Evolutionary conservation across 2,113 vertebrate species (phyloP), one percentile per base, ranked within the genome.

Genomic region (Elephas maximus): DNA sequence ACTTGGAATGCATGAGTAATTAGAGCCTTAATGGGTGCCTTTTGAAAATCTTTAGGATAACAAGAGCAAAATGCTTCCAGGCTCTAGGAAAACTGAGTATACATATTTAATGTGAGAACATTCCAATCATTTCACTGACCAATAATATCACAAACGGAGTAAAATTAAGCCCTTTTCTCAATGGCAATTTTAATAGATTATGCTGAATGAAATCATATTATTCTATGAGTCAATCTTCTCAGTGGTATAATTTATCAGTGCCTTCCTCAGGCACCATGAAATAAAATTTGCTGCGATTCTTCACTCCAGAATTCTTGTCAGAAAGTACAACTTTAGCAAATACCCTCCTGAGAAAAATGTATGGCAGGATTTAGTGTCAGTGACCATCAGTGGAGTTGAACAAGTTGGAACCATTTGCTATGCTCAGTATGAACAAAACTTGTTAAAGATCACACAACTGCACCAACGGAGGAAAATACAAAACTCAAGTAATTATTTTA

Each of bases 1-100:
- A 95, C 89, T 82, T 30, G 95, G 96, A 98, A 96, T 11, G 85
- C 97, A 97, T 96, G 48, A 89, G 96, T 98, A 95, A 98, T 97
- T 96, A 96, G 94, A 91, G 9, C 86, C 87, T 96, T 90, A 97
- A 95, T 57, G 67, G 85, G 90, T 14, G 84, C 78, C 82, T 93
- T 93, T 90, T 89, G 94, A 96, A 94, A 69, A 91, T 69, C 79
- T 67, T 57, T 15, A 87, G 85, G 48, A 45, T 62, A 82, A 93
- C 69, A 84, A 78, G 85, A 95, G 73, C 77, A 87, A 94, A 96
- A 93, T n/a, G 78, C 51, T 96, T 86, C 45, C 45, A 77, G n/a
- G 65, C 28, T 94, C 48, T 37, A 86, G 76, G 73, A 90, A 94
- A 96, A 90, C 33, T 41, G 48, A 88, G 88, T 18, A 8, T 33